These are phyloP conservation scores for Cynoglossus semilaevis DNA, from an alignment of 2,113 vertebrate genomes.

Conservation along the genomic window DNA sequence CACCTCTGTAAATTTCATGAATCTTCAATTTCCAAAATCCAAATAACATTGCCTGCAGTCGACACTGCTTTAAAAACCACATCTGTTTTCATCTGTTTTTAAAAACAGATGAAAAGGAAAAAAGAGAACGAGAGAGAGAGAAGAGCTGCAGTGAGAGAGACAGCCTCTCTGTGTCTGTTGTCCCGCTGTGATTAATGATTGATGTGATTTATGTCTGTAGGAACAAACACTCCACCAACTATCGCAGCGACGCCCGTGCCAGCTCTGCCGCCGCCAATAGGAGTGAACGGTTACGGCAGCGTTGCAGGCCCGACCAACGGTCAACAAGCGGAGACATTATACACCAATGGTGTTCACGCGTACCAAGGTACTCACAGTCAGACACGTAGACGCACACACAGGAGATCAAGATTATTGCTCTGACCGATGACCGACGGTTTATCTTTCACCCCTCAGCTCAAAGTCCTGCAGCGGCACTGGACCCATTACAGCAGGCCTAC, in stretches of 20 bases:
- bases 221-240: conserved; percentile 84
- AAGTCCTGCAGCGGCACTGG: conserved; percentile 82
- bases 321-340: conserved; percentile 81
- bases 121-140: not conserved
- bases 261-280: conserved; percentile 79
- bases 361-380: conserved; percentile 76
- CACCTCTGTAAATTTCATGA: too few species aligned
- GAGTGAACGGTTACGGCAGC: conserved; percentile 83
- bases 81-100: too few species aligned
- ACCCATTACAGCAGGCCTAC: conserved; percentile 87
- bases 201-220: conserved; percentile 53
- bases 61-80: too few species aligned
- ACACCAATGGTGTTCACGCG: conserved; percentile 83
- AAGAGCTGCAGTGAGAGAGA: conserved; percentile 6
- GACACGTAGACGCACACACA: not conserved
- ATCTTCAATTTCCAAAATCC: too few species aligned
- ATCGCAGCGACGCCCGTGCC: conserved; percentile 81
- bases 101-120: too few species aligned
- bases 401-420: too few species aligned
- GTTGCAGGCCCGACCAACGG: conserved; percentile 78
- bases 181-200: too few species aligned
- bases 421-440: not conserved
- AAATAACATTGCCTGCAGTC: too few species aligned
- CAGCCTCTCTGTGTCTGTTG: conserved; percentile 1
- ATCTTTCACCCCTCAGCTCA: conserved; percentile 71